phyloP scores from a whole-genome alignment of 2,113 vertebrate species.

The Sturnus vulgaris region DNA sequence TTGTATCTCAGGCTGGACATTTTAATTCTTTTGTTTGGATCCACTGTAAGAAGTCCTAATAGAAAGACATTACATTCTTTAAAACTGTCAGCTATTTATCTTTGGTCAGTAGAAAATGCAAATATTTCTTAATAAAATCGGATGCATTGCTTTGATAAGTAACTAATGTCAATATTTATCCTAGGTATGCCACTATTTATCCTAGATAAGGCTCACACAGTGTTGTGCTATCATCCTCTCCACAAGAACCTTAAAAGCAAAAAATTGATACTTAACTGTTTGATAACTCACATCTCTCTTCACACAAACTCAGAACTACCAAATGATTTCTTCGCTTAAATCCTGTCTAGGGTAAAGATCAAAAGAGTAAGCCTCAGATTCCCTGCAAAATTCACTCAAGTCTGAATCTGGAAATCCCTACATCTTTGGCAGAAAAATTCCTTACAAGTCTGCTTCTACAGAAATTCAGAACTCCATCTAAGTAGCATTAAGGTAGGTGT shows the following conservation, averaged over 20 bases:
- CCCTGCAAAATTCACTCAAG: neutral
- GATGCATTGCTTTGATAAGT: neutral
- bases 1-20: conserved; percentile 95
- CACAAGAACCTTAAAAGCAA: neutral
- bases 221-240: neutral
- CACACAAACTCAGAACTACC: neutral
- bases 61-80: conserved; percentile 3
- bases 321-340: neutral
- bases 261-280: neutral
- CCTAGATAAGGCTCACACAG: neutral
- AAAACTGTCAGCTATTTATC: neutral
- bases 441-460: neutral
- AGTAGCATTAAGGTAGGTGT: neutral
- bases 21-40: conserved; percentile 97
- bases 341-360: neutral
- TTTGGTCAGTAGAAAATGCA: neutral
- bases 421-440: neutral
- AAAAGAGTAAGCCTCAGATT: neutral
- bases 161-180: neutral
- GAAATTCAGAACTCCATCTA: neutral
- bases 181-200: neutral
- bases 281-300: neutral
- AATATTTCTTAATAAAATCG: neutral
- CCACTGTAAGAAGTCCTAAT: conserved; percentile 93
- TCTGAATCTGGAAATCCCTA: neutral